Evolutionary conservation across 2,888 invertebrate genomes (phyloP).

Genomic region (Dendrolimus pini): DNA sequence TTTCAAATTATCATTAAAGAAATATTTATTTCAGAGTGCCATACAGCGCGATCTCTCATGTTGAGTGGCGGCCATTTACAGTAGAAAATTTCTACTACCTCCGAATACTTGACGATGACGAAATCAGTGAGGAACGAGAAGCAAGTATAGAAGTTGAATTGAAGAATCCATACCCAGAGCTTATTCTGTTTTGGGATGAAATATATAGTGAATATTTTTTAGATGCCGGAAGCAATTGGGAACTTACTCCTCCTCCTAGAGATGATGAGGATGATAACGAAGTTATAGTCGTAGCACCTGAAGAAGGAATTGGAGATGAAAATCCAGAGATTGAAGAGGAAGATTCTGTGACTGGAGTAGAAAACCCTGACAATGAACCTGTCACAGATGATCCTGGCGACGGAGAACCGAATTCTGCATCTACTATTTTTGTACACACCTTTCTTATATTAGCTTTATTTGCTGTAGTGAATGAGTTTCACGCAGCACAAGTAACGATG

Average conservation of each 20-base stretch:
- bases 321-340: slow-evolving; percentile 10
- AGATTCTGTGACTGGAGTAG: slow-evolving; percentile 11
- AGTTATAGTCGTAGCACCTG: slow-evolving; percentile 8
- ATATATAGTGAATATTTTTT: slow-evolving; percentile 45
- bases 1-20: too few species aligned
- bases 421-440: slow-evolving; percentile 43
- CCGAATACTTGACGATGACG: slow-evolving; percentile 34
- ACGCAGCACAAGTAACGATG: slow-evolving; percentile 23
- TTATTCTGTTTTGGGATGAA: slow-evolving; percentile 45
- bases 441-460: slow-evolving; percentile 43
- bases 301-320: slow-evolving; percentile 7
- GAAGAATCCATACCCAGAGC: slow-evolving; percentile 35
- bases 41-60: slow-evolving; percentile 33
- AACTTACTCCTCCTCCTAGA: slow-evolving; percentile 23
- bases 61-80: slow-evolving; percentile 45
- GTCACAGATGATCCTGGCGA: slow-evolving; percentile 11
- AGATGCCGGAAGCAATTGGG: slow-evolving; percentile 49
- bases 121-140: slow-evolving; percentile 21
- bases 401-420: slow-evolving; percentile 33
- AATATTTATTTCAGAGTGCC: slow-evolving; percentile 38
- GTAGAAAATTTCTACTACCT: slow-evolving; percentile 24
- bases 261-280: slow-evolving; percentile 25
- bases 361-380: slow-evolving; percentile 13
- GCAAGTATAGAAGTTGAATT: slow-evolving; percentile 31
- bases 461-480: slow-evolving; percentile 38